Evolutionary conservation across 2,797 vertebrate genomes (phyloP).

Genomic region (Chaetophractus vellerosus): DNA sequence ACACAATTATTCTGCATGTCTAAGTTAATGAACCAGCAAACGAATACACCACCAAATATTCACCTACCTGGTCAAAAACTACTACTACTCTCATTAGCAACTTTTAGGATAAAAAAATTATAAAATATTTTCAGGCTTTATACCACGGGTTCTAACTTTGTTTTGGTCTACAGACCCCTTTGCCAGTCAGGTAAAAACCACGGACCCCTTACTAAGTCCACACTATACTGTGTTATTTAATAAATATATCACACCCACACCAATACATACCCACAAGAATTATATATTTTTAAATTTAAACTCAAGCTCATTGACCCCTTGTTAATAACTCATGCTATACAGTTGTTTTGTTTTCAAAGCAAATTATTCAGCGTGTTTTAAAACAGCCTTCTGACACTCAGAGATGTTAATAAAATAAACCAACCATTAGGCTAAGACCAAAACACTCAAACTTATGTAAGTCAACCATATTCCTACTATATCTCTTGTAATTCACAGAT

Average conservation of each 20-base stretch:
- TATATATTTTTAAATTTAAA: too few relatives aligned
- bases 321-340: not conserved
- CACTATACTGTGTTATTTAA: too few relatives aligned
- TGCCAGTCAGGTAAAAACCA: too few relatives aligned
- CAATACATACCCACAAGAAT: too few relatives aligned
- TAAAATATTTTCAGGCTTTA: conserved; percentile 50
- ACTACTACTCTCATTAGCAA: not conserved
- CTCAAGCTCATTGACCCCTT: too few relatives aligned
- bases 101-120: conserved; percentile 36
- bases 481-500: not conserved
- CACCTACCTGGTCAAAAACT: conserved; percentile 12
- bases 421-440: not conserved
- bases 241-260: too few relatives aligned
- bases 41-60: conserved; percentile 6
- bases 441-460: conserved; percentile 21
- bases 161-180: too few relatives aligned
- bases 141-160: too few relatives aligned
- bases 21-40: conserved; percentile 32
- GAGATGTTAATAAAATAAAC: conserved; percentile 46
- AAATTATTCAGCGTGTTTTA: conserved; percentile 45
- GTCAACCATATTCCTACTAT: conserved; percentile 38
- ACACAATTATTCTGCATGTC: not conserved
- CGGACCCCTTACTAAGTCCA: too few relatives aligned
- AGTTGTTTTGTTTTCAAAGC: conserved; percentile 52
- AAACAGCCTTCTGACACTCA: conserved; percentile 41